Evolutionary conservation across 2,113 vertebrate species (phyloP), one percentile per base, ranked within the genome.

Genomic region (Bungarus multicinctus): DNA sequence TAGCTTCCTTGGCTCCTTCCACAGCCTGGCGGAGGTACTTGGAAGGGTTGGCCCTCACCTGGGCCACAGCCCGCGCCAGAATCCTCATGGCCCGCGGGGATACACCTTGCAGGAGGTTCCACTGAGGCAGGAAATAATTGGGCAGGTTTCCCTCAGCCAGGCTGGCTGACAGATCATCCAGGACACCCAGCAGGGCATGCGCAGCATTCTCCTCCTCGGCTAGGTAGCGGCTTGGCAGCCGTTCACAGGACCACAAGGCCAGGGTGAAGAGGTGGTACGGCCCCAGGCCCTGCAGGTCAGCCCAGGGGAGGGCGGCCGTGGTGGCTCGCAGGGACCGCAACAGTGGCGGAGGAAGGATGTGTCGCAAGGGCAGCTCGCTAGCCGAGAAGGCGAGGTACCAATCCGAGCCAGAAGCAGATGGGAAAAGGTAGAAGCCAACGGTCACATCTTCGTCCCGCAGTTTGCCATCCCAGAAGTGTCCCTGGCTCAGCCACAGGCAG

Each of bases 391-490:
- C 98, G 87, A 98, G 97, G 90, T 98, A 97, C 98, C 98, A 98
- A 92, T 87, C 95, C 0, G 16, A 52, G 0, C 30, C 43, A 0
- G 69, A 89, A 92, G 97, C 96, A 94, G 98, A 98, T 16, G 98
- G 98, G 95, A 98, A 96, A 94, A 98, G 96, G 94, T 98, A 98
- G 96, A 98, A 98, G 54, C 98, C 97, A 3, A 97, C 98, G 87
- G 98, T 97, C 89, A 98, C 97, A 89, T 98, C 98, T 95, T 98
- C 98, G 91, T 98, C 98, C 0, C 97, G 98, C 96, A 98, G 97
- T 94, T 98, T 98, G 27, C 98, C 98, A 4, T 98, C 98, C 98
- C 98, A 98, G 95, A 98, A 98, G 95, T 98, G 98, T 95, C 98
- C 98, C 94, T 98, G 98, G 0, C 97, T 97, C 85, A 98, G 97